phyloP scores from a whole-genome alignment of 2,888 invertebrate species.

The Loripinus fragilis region DNA sequence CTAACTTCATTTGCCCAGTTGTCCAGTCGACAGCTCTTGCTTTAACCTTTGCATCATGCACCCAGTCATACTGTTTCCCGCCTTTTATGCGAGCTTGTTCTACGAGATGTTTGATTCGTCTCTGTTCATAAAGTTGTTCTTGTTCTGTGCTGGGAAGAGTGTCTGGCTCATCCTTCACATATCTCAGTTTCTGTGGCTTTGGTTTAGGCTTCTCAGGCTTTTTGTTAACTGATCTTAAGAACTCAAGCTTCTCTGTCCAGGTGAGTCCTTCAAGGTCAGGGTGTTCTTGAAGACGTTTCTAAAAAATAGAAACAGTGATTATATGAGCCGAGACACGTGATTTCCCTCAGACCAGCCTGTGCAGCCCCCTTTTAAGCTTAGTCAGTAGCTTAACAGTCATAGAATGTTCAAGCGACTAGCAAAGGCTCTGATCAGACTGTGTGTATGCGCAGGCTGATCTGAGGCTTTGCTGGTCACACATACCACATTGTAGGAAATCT shows the following conservation, averaged over 20 bases:
- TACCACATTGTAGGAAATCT: too few relatives aligned
- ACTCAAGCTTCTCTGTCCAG: constrained; percentile 66
- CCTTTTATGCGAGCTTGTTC: constrained; percentile 69
- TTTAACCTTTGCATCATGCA: constrained; percentile 54
- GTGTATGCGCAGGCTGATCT: too few relatives aligned
- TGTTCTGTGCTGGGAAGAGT: constrained; percentile 50
- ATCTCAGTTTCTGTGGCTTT: constrained; percentile 59
- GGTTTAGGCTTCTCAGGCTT: constrained; percentile 56
- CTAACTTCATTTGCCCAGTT: constrained; percentile 18
- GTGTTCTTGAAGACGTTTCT: constrained; percentile 46
- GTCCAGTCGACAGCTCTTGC: constrained; percentile 49
- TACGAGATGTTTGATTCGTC: constrained; percentile 66
- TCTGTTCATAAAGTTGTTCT: constrained; percentile 66
- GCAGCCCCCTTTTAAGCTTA: too few relatives aligned
- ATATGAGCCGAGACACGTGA: too few relatives aligned
- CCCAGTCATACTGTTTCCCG: constrained; percentile 64
- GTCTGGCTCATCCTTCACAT: constrained; percentile 50
- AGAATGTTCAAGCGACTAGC: too few relatives aligned
- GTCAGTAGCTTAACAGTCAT: too few relatives aligned
- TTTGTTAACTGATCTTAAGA: constrained; percentile 66
- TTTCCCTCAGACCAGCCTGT: too few relatives aligned
- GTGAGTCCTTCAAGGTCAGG: constrained; percentile 60
- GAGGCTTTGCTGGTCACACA: too few relatives aligned
- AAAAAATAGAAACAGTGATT: constrained; percentile 25
- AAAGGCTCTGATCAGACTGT: too few relatives aligned